These are phyloP conservation scores for Habroteleia sp. DNA, from an alignment of 2,888 invertebrate genomes.

Conservation along the genomic window DNA sequence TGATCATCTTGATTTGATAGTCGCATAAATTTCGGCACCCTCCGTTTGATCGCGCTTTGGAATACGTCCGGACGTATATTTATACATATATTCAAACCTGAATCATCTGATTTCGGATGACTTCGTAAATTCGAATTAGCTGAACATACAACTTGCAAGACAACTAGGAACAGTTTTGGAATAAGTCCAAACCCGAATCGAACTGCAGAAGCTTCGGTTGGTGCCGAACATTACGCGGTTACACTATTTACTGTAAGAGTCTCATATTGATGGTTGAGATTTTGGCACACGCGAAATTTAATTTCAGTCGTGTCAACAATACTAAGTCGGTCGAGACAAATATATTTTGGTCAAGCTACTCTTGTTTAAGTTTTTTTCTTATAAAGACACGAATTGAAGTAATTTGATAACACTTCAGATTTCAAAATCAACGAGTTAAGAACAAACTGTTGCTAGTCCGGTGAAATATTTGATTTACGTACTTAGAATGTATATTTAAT, in stretches of 20 bases:
- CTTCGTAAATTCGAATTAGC: constrained; percentile 10
- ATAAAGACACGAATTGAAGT: too few relatives aligned
- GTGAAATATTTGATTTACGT: too few relatives aligned
- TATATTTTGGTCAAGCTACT: too few relatives aligned
- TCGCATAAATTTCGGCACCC: constrained; percentile 42
- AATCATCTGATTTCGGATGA: not conserved
- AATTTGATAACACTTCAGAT: too few relatives aligned
- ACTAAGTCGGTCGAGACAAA: too few relatives aligned
- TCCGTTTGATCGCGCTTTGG: constrained; percentile 31
- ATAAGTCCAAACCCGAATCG: constrained; percentile 24
- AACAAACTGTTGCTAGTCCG: too few relatives aligned
- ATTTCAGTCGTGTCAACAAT: too few relatives aligned
- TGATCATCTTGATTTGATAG: constrained; percentile 49
- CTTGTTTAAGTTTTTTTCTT: too few relatives aligned
- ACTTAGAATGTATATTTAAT: too few relatives aligned
- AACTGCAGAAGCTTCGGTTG: constrained; percentile 2
- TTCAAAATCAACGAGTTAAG: too few relatives aligned
- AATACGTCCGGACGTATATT: constrained; percentile 20
- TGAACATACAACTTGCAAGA: constrained; percentile 1
- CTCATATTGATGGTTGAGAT: not conserved
- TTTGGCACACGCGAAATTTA: too few relatives aligned
- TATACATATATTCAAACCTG: not conserved
- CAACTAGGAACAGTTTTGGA: constrained; percentile 16
- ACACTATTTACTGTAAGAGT: not conserved
- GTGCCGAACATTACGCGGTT: constrained; percentile 8